These are phyloP conservation scores for Lissonota sp. DNA, from an alignment of 2,888 invertebrate species.

Conservation along the genomic window DNA sequence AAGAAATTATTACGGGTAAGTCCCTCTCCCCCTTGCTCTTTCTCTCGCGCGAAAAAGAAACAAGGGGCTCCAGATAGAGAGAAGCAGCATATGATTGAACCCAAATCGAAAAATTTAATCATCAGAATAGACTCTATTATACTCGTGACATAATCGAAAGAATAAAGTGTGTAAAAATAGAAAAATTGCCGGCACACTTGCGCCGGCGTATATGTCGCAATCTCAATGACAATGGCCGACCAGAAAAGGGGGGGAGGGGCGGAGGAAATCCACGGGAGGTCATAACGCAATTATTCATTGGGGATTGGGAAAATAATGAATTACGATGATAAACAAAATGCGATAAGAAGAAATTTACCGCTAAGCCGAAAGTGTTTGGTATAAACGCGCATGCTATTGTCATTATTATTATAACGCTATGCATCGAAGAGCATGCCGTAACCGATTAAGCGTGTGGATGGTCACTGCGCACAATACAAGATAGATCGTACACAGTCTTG, in stretches of 20 bases:
- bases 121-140: too few relatives aligned
- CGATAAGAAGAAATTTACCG: not conserved
- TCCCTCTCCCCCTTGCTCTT: not conserved
- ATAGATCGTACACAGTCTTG: slow-evolving; percentile 35
- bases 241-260: not conserved
- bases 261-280: not conserved
- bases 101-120: not conserved
- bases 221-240: slow-evolving; percentile 12
- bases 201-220: slow-evolving; percentile 25
- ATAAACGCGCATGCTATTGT: slow-evolving; percentile 29
- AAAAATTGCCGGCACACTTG: slow-evolving; percentile 50
- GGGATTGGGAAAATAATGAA: not conserved
- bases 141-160: slow-evolving; percentile 50
- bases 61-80: not conserved
- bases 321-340: not conserved
- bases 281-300: too few relatives aligned
- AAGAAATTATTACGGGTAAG: not conserved
- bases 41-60: not conserved
- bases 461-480: slow-evolving; percentile 64
- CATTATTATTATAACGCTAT: slow-evolving; percentile 23
- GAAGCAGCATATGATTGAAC: not conserved
- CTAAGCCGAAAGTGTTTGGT: not conserved
- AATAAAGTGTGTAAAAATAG: slow-evolving; percentile 55
- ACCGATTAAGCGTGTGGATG: slow-evolving; percentile 33
- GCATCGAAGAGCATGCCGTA: slow-evolving; percentile 23